Evolutionary conservation across 2,888 invertebrate species (phyloP).

Genomic region (Philereme transversata): DNA sequence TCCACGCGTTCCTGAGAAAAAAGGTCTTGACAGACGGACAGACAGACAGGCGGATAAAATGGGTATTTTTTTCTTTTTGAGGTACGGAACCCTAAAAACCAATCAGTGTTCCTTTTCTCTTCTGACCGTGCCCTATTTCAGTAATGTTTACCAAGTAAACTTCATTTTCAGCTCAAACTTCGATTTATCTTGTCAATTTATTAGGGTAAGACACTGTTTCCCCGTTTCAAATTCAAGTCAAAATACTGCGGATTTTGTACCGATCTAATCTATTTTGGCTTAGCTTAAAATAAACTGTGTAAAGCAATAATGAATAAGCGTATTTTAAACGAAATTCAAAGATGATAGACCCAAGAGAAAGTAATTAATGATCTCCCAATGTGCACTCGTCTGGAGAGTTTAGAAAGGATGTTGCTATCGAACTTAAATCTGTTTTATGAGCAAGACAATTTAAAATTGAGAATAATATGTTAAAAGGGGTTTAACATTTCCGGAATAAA

Average conservation of each 20-base stretch:
- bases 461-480: background rate
- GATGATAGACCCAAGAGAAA: slow-evolving; percentile 13
- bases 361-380: slow-evolving; percentile 18
- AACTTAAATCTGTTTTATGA: slow-evolving; percentile 4
- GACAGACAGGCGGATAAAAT: no score
- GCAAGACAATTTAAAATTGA: background rate
- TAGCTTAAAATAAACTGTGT: slow-evolving; percentile 15
- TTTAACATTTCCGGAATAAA: background rate
- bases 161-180: no score
- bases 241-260: slow-evolving; percentile 10
- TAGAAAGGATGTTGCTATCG: slow-evolving; percentile 14
- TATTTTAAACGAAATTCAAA: slow-evolving; percentile 1
- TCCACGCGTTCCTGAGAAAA: no score
- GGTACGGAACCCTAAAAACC: no score
- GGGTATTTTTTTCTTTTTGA: no score
- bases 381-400: slow-evolving; percentile 6
- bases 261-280: background rate
- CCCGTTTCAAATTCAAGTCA: slow-evolving; percentile 10
- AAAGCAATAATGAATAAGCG: slow-evolving; percentile 2
- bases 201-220: slow-evolving; percentile 19
- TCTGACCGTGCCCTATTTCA: background rate
- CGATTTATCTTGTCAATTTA: slow-evolving; percentile 19
- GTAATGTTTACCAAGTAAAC: background rate
- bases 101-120: background rate
- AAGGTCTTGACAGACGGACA: no score